Percentiles rank a stretch among this genome's conserved stretches.
These are phyloP conservation scores for Centruroides sculpturatus DNA, from an alignment of 1,140 invertebrate species.

Conservation along the genomic window DNA sequence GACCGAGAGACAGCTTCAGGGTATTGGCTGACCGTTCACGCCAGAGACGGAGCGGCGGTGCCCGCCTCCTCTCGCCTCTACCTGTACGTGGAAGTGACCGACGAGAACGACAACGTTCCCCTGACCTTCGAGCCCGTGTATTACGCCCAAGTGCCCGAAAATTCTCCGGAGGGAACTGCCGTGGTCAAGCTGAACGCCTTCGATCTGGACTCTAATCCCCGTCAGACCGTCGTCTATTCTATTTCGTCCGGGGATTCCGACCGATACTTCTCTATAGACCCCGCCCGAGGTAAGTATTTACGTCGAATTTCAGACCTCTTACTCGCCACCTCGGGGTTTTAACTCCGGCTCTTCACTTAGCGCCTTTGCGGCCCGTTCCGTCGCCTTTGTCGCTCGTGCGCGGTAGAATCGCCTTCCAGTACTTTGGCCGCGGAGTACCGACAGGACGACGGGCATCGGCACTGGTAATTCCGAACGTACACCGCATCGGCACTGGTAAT, in stretches of 20 bases:
- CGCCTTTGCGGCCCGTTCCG: too few relatives aligned
- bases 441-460: too few relatives aligned
- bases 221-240: constrained; percentile 48
- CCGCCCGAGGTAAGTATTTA: constrained; percentile 33
- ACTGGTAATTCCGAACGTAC: too few relatives aligned
- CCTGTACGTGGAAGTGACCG: constrained; percentile 71
- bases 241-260: constrained; percentile 83
- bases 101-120: constrained; percentile 88
- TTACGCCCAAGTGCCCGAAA: constrained; percentile 63
- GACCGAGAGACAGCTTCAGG: constrained; percentile 72
- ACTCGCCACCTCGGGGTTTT: too few relatives aligned
- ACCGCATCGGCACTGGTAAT: too few relatives aligned
- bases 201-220: constrained; percentile 29
- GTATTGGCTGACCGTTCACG: constrained; percentile 89
- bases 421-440: too few relatives aligned
- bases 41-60: constrained; percentile 75
- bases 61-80: constrained; percentile 64
- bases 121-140: constrained; percentile 74
- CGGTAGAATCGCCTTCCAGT: too few relatives aligned
- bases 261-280: constrained; percentile 73
- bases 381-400: too few relatives aligned
- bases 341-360: too few relatives aligned
- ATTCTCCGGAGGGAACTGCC: constrained; percentile 52
- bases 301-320: neutral
- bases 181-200: constrained; percentile 61